Conservation (phyloP, 2,797 vertebrate species). For the Leptoclinus maculatus region DNA sequence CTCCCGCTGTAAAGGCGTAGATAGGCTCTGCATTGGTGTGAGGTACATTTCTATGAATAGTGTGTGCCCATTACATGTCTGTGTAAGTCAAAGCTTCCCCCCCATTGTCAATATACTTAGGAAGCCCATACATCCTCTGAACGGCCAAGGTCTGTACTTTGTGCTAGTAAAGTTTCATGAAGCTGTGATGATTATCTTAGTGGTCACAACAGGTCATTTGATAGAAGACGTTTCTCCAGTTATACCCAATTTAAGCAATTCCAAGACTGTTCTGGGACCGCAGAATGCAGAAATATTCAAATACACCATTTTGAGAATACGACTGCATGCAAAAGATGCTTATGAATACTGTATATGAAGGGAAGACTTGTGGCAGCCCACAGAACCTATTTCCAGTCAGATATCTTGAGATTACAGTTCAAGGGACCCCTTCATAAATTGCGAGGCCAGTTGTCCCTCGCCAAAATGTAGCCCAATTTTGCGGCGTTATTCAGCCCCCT, state of each 20-base stretch:
- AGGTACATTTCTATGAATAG: slow-evolving; percentile 6
- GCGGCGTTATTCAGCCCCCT: not conserved
- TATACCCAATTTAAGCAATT: not conserved
- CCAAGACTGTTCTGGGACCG: not conserved
- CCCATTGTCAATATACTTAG: not conserved
- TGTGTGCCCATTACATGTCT: not conserved
- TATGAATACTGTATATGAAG: too few relatives aligned
- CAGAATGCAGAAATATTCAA: not conserved
- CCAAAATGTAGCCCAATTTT: not conserved
- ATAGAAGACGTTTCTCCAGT: not conserved
- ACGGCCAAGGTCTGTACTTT: not conserved
- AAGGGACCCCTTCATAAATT: not conserved
- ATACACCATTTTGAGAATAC: not conserved
- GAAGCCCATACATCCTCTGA: not conserved
- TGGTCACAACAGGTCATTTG: too few relatives aligned
- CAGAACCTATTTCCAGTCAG: not conserved
- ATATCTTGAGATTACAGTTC: not conserved
- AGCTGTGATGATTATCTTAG: not conserved
- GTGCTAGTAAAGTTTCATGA: not conserved
- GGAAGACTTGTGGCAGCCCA: not conserved
- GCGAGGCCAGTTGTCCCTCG: too few relatives aligned
- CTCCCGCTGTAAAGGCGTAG: not conserved
- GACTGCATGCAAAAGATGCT: not conserved
- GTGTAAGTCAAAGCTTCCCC: not conserved
- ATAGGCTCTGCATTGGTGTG: slow-evolving; percentile 3